Base-by-base conservation (phyloP, 2,797 vertebrate species). In the Streptopelia turtur region DNA sequence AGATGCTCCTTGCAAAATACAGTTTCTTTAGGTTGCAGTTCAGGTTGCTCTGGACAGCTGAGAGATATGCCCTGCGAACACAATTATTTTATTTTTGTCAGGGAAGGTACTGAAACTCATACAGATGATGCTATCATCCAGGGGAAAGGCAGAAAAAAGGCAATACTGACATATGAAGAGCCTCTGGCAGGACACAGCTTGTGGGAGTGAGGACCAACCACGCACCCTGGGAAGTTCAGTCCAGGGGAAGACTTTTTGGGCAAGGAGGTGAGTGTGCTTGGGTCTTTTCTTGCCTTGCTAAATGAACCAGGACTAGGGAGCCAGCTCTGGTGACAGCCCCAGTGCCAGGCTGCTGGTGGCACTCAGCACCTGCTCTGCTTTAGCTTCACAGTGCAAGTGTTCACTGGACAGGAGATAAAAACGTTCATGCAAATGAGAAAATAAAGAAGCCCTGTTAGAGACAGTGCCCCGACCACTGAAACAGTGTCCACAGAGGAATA, bases 201-300 rank as follows among this genome's bases (percentile, higher is more conserved):
- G n/a, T 33, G 31, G 52, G 41, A 55, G 8, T 4, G 9, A 74
- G 59, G 71, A 53, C 37, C 10, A 53, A 10, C 14, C 49, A 12
- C 0, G 0, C 13, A 21, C 1, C 5, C 23, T 5, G 1, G 10
- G 28, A 60, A n/a, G 16, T 13, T n/a, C 16, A 53, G 71, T 22
- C 45, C 0, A 0, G n/a, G 41, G 17, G 59, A 43, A 15, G 37
- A 20, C 8, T 33, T 53, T 52, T n/a, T 28, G 18, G 53, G 52
- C 30, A 41, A 43, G 52, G 55, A 90, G 25, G 3, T 0, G 1
- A 30, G 4, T 55, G 49, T 11, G 16, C 57, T 50, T 3, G 2
- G 30, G 35, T 16, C 11, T 31, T 41, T 43, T 70, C 27, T 35
- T 49, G 50, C n/a, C 22, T 47, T 52, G 21, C 30, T 28, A 22